These are phyloP conservation scores for Pocillopora damicornis DNA, from an alignment of 64 coral and sea anemone species.

Conservation along the genomic window DNA sequence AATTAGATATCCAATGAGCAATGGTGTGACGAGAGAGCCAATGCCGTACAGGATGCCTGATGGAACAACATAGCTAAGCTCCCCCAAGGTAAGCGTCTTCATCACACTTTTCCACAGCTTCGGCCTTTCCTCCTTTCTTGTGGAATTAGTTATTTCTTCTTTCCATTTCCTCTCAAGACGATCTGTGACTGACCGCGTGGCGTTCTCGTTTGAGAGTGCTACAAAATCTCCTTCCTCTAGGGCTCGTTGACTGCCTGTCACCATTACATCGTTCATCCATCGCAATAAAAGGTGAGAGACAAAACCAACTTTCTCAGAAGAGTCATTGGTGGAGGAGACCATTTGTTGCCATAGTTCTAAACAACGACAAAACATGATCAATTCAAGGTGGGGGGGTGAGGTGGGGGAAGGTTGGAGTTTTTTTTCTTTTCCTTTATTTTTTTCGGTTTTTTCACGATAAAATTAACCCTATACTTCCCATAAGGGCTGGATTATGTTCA, in stretches of 20 bases:
- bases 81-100: not conserved
- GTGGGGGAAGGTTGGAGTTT: too few relatives aligned
- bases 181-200: not conserved
- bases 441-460: too few relatives aligned
- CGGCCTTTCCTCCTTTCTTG: not conserved
- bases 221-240: not conserved
- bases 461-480: too few relatives aligned
- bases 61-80: not conserved
- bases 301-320: not conserved
- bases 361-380: not conserved
- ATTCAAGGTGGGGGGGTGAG: too few relatives aligned
- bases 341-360: not conserved
- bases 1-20: not conserved
- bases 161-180: not conserved
- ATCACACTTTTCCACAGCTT: slow-evolving; percentile 7
- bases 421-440: too few relatives aligned
- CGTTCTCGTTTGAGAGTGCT: not conserved
- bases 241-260: slow-evolving; percentile 3
- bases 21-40: not conserved
- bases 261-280: not conserved
- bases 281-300: not conserved
- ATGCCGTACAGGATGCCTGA: not conserved
- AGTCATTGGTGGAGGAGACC: not conserved
- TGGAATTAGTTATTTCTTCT: not conserved
- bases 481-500: too few relatives aligned